Conservation (phyloP, 23 tunicate genomes). For the Styela clava region DNA sequence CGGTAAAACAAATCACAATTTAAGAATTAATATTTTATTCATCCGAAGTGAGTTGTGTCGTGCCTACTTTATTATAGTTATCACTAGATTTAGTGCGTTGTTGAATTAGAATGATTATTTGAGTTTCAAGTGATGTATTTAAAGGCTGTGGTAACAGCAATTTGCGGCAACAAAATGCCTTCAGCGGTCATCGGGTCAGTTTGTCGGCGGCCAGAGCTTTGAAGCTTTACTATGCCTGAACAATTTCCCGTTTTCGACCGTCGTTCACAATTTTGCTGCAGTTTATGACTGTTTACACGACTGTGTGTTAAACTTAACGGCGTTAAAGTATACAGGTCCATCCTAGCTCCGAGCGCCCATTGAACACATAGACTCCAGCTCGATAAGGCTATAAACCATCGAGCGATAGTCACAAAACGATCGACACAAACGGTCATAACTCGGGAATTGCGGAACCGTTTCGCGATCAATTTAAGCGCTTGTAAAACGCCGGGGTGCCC, state of each 20-base stretch:
- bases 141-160: too few species aligned
- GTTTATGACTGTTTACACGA: conserved; percentile 3
- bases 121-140: too few species aligned
- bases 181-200: background rate
- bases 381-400: background rate
- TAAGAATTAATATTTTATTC: too few species aligned
- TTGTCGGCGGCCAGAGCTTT: background rate
- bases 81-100: too few species aligned
- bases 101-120: too few species aligned
- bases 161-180: background rate
- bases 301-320: background rate
- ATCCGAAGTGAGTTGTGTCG: too few species aligned
- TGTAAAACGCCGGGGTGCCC: conserved; percentile 31
- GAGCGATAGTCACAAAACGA: background rate
- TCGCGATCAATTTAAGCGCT: background rate
- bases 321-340: background rate
- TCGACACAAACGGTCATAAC: background rate
- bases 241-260: conserved; percentile 1
- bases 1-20: too few species aligned
- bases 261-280: background rate
- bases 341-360: background rate
- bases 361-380: background rate
- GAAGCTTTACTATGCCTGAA: background rate
- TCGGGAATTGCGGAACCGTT: conserved; percentile 1
- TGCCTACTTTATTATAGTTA: too few species aligned